Evolutionary conservation across 64 coral and sea anemone species (phyloP).

Genomic region (Exaiptasia diaphana): DNA sequence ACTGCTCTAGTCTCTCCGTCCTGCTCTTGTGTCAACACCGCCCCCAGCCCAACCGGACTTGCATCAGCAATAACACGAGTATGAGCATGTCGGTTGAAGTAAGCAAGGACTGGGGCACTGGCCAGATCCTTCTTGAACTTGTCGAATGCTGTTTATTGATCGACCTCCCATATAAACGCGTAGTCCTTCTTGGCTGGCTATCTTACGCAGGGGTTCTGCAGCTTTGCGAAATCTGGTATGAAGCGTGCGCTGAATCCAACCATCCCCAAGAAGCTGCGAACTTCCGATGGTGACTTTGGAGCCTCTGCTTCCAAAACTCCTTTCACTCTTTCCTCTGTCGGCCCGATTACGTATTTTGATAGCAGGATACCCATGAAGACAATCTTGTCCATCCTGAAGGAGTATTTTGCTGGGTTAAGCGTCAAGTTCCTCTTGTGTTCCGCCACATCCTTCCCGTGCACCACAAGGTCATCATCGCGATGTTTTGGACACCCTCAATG

Average conservation of each 20-base stretch:
- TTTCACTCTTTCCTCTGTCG: neutral
- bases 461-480: conserved; percentile 22
- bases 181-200: no score
- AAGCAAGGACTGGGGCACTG: no score
- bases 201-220: neutral
- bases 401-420: neutral
- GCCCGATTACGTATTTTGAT: conserved; percentile 1
- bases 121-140: no score
- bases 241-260: conserved; percentile 19
- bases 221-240: conserved; percentile 12
- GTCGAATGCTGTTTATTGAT: no score
- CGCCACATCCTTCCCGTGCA: neutral
- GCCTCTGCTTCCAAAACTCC: neutral
- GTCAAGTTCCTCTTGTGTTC: conserved; percentile 10
- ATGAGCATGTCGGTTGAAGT: no score
- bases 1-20: no score
- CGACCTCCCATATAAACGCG: no score
- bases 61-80: no score
- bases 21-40: no score
- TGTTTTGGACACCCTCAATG: conserved; percentile 3
- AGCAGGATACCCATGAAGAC: conserved; percentile 24
- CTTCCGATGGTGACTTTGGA: neutral
- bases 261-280: neutral
- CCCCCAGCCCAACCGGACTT: no score
- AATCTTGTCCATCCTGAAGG: conserved; percentile 28